phyloP scores from a whole-genome alignment of 2,888 invertebrate genomes.

The Anthrax anthrax region DNA sequence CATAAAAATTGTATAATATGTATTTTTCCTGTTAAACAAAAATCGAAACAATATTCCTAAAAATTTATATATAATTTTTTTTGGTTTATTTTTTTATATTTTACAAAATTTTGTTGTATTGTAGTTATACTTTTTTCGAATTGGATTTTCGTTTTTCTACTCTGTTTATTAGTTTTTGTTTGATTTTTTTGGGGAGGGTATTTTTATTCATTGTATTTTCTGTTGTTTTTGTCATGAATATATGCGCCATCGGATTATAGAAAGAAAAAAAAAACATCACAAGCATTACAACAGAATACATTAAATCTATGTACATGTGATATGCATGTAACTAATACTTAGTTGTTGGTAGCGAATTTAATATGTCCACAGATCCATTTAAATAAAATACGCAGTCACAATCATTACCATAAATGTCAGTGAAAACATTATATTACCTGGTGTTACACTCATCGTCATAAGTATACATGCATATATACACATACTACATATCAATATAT shows the following conservation, averaged over 20 bases:
- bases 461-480: background rate
- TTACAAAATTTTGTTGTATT: too few relatives aligned
- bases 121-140: background rate
- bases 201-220: too few relatives aligned
- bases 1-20: too few relatives aligned
- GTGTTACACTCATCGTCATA: constrained; percentile 10
- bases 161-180: background rate
- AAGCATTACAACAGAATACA: too few relatives aligned
- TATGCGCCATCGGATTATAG: too few relatives aligned
- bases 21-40: background rate
- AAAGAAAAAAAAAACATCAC: too few relatives aligned
- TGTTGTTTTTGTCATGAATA: too few relatives aligned
- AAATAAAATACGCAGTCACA: constrained; percentile 14
- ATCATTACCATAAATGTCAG: constrained; percentile 14
- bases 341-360: background rate
- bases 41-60: background rate
- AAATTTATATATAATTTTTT: too few relatives aligned
- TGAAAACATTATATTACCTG: constrained; percentile 11
- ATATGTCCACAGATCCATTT: constrained; percentile 4
- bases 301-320: too few relatives aligned
- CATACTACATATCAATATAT: too few relatives aligned
- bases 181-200: too few relatives aligned
- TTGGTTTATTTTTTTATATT: too few relatives aligned
- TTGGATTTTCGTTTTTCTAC: background rate
- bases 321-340: background rate